phyloP scores from a whole-genome alignment of 2,888 invertebrate species.

The Parasteatoda lunata region DNA sequence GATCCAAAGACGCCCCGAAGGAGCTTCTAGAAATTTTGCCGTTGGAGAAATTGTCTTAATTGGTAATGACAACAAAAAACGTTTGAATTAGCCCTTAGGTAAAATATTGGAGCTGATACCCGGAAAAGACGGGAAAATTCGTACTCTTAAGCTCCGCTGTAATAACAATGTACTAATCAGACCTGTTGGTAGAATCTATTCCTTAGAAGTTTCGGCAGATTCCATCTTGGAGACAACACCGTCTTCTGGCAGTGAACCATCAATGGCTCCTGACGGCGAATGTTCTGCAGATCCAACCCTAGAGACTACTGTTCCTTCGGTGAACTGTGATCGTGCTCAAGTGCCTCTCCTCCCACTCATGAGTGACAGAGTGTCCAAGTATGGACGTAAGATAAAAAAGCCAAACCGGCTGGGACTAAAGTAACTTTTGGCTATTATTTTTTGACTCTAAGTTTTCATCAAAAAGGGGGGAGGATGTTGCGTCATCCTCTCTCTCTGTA shows the following conservation, averaged over 20 bases:
- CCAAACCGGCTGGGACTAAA: not conserved
- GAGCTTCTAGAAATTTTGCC: not conserved
- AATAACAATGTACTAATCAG: not conserved
- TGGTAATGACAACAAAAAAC: not conserved
- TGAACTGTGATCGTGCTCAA: not conserved
- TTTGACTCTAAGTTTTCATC: not conserved
- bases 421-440: not conserved
- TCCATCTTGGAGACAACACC: not conserved
- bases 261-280: not conserved
- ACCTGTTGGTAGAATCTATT: not conserved
- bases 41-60: not conserved
- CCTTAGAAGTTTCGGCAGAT: not conserved
- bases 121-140: not conserved
- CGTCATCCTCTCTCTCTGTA: not conserved
- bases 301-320: not conserved
- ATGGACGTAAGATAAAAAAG: not conserved
- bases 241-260: not conserved
- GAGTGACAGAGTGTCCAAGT: not conserved
- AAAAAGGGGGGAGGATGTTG: not conserved
- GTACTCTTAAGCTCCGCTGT: not conserved
- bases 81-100: not conserved
- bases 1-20: too few relatives aligned
- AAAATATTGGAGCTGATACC: not conserved
- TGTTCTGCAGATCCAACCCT: not conserved
- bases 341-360: not conserved